Percentiles rank a stretch among this genome's conserved stretches.
phyloP scores from a whole-genome alignment of 2,888 invertebrate genomes.

The Nezara viridula region DNA sequence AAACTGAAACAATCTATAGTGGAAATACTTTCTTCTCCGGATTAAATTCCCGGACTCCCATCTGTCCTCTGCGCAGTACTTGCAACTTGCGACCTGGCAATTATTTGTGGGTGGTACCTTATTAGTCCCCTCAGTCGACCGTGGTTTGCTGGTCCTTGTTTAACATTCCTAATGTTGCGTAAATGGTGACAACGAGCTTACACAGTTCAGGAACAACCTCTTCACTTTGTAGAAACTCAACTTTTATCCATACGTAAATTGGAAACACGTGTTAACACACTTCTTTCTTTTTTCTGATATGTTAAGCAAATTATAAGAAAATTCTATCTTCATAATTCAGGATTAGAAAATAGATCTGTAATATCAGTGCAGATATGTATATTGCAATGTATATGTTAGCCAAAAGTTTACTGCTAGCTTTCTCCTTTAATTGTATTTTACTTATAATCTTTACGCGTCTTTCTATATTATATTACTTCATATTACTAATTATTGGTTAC shows the following conservation, averaged over 20 bases:
- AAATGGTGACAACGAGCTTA: neutral
- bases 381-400: no score
- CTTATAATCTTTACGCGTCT: neutral
- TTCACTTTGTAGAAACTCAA: neutral
- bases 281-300: no score
- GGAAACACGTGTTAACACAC: neutral
- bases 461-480: no score
- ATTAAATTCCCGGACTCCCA: neutral
- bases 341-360: no score
- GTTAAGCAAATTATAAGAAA: no score
- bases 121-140: neutral
- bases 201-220: neutral
- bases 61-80: neutral
- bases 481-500: neutral
- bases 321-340: no score
- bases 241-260: neutral
- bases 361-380: no score
- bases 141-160: neutral
- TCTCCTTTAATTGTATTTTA: neutral
- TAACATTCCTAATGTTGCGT: neutral
- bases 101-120: neutral
- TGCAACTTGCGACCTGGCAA: neutral
- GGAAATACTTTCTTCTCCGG: neutral
- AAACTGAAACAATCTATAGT: constrained; percentile 26
- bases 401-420: neutral